Conservation (phyloP, 1,140 invertebrate genomes). For the Babylonia areolata region DNA sequence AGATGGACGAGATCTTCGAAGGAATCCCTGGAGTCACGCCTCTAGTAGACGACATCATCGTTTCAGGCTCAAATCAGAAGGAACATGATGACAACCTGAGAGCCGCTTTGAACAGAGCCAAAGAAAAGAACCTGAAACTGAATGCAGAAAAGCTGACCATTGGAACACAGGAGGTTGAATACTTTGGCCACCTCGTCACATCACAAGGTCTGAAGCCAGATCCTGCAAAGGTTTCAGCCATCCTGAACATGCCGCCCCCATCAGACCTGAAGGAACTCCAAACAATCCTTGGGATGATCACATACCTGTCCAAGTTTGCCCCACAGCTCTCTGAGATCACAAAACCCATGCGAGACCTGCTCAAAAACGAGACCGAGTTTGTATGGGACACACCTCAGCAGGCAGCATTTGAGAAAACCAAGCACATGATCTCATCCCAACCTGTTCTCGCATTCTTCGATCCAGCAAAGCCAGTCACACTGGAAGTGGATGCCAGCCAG, state of each 20-base stretch:
- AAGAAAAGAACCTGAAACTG: conserved; percentile 34
- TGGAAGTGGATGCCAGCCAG: conserved; percentile 53
- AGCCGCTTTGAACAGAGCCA: conserved; percentile 67
- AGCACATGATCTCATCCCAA: conserved; percentile 24
- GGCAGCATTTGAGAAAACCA: conserved; percentile 36
- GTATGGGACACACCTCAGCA: conserved; percentile 40
- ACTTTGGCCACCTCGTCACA: conserved; percentile 56
- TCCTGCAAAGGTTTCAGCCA: conserved; percentile 67
- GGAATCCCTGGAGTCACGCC: conserved; percentile 64
- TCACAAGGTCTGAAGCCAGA: conserved; percentile 70
- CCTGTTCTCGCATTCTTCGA: conserved; percentile 43
- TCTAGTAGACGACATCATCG: conserved; percentile 73
- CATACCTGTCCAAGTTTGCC: conserved; percentile 68
- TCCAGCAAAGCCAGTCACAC: conserved; percentile 12
- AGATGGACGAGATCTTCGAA: conserved; percentile 65
- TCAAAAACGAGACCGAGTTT: conserved; percentile 17
- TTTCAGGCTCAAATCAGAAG: conserved; percentile 56
- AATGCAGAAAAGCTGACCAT: conserved; percentile 71
- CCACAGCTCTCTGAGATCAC: conserved; percentile 61
- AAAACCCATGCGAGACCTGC: neutral
- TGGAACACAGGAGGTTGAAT: conserved; percentile 58
- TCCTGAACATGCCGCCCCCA: conserved; percentile 48
- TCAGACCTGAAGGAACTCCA: conserved; percentile 45
- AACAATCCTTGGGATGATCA: conserved; percentile 68
- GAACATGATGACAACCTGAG: conserved; percentile 69